Evolutionary conservation across 2,888 invertebrate genomes (phyloP).

Genomic region (Aethes cnicana): DNA sequence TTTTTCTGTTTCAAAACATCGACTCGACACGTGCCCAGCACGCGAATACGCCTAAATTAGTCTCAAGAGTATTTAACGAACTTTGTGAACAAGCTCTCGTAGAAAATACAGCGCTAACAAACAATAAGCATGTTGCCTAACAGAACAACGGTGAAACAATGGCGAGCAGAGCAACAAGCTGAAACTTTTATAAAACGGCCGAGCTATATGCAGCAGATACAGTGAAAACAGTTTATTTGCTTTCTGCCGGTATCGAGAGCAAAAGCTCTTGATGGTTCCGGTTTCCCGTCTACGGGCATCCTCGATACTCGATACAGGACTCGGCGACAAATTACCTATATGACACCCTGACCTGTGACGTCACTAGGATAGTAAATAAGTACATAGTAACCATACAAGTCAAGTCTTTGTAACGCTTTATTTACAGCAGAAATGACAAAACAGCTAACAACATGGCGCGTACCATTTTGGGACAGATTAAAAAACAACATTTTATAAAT

Average conservation of each 20-base stretch:
- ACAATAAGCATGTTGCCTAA: constrained; percentile 24
- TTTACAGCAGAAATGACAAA: no score
- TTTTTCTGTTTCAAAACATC: constrained; percentile 18
- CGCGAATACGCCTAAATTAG: constrained; percentile 19
- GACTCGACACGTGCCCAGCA: constrained; percentile 25
- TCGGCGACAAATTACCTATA: constrained; percentile 7
- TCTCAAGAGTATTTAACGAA: constrained; percentile 17
- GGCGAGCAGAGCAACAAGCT: constrained; percentile 46
- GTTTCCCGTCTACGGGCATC: constrained; percentile 11
- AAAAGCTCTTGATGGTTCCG: constrained; percentile 16
- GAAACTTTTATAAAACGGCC: constrained; percentile 50
- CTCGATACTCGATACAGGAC: constrained; percentile 4
- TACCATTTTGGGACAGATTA: no score
- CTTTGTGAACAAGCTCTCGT: constrained; percentile 12
- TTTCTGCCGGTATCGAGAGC: constrained; percentile 32
- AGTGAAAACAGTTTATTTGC: constrained; percentile 37
- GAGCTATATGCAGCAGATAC: constrained; percentile 35
- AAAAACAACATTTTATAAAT: no score
- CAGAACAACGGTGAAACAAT: constrained; percentile 41
- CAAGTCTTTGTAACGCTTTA: no score
- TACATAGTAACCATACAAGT: no score
- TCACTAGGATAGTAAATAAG: no score
- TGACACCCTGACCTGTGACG: not conserved
- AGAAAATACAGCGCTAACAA: constrained; percentile 19
- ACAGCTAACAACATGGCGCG: no score